phyloP scores from a whole-genome alignment of 1,140 invertebrate species.

The Drosophila varians region DNA sequence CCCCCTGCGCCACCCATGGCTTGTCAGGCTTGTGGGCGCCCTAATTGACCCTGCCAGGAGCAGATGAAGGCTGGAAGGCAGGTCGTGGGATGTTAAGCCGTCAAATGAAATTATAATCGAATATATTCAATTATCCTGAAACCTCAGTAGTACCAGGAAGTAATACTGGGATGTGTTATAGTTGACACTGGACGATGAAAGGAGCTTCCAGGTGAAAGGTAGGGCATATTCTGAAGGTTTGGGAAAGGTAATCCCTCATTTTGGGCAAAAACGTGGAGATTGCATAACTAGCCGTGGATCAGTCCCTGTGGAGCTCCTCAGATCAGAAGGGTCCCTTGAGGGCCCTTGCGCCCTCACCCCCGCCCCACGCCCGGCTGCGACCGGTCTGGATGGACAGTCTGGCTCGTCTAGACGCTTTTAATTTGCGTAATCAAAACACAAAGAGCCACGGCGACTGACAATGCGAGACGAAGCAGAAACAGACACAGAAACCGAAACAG shows the following conservation, averaged over 20 bases:
- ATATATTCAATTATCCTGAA: constrained; percentile 71
- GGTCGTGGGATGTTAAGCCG: constrained; percentile 55
- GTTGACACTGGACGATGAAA: too few species aligned
- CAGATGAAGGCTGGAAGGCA: not conserved
- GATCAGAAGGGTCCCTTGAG: not conserved
- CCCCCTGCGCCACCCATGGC: not conserved
- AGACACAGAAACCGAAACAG: constrained; percentile 38
- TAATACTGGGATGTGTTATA: too few species aligned
- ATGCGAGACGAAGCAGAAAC: constrained; percentile 65
- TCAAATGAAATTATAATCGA: constrained; percentile 75
- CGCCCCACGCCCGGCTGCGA: constrained; percentile 1
- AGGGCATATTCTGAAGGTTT: too few species aligned
- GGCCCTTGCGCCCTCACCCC: not conserved
- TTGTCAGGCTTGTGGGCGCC: constrained; percentile 38
- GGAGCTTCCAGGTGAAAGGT: too few species aligned
- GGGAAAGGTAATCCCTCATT: too few species aligned
- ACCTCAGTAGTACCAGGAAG: too few species aligned
- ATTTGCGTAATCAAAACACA: constrained; percentile 79
- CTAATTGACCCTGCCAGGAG: constrained; percentile 48
- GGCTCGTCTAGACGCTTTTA: constrained; percentile 70
- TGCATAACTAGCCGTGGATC: constrained; percentile 19
- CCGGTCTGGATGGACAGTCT: constrained; percentile 15
- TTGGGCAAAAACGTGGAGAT: constrained; percentile 3
- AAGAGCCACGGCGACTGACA: constrained; percentile 65
- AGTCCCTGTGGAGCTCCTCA: constrained; percentile 20